Percentiles rank a stretch among this genome's conserved stretches.
These are phyloP conservation scores for Leptopterna dolabrata DNA, from an alignment of 2,888 invertebrate genomes.

Conservation along the genomic window DNA sequence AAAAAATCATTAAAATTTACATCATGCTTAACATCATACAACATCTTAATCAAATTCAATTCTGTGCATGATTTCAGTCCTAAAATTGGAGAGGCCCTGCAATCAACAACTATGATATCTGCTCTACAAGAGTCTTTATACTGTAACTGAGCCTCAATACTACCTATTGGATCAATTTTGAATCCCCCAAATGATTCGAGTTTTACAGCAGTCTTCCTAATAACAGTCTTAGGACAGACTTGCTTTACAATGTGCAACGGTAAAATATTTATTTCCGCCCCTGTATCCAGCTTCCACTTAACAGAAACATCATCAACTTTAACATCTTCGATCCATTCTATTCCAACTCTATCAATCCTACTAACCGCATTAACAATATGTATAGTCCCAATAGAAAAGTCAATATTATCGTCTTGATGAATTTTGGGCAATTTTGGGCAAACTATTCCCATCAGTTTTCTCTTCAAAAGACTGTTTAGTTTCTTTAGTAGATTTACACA, in stretches of 20 bases:
- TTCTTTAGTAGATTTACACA: background rate
- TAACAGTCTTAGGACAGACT: background rate
- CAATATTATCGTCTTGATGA: background rate
- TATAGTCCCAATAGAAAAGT: background rate
- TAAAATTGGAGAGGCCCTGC: background rate
- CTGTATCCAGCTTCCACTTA: background rate
- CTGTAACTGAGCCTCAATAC: background rate
- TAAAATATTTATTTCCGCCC: conserved; percentile 17
- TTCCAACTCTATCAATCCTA: background rate
- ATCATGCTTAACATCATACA: background rate
- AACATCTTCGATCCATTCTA: background rate
- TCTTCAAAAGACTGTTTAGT: background rate
- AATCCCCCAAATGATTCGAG: background rate
- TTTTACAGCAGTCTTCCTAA: background rate
- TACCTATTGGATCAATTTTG: background rate
- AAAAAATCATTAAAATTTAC: background rate
- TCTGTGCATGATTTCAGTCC: background rate
- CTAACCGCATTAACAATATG: background rate
- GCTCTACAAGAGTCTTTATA: background rate
- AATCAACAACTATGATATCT: conserved; percentile 9
- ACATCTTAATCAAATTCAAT: background rate
- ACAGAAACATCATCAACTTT: too few relatives aligned
- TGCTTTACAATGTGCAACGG: background rate
- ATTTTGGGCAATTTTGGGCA: background rate
- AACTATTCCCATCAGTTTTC: background rate